phyloP scores from a whole-genome alignment of 2,888 invertebrate genomes.

The Archips crataeganus region DNA sequence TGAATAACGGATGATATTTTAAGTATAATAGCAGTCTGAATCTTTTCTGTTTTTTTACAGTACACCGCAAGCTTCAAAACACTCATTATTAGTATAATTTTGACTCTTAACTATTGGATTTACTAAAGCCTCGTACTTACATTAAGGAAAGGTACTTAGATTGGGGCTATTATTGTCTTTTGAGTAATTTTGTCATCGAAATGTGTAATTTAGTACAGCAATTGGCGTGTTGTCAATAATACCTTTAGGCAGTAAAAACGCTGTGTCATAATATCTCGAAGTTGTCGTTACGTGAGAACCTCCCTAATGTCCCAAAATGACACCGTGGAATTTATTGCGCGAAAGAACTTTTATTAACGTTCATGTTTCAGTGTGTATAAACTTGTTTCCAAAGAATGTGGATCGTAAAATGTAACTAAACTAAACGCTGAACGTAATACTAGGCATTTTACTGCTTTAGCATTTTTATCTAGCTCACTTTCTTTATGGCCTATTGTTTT shows the following conservation, averaged over 20 bases:
- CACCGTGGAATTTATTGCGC: conserved; percentile 39
- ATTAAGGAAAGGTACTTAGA: no score
- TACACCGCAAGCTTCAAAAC: background rate
- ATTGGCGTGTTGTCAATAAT: background rate
- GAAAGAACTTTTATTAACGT: conserved; percentile 37
- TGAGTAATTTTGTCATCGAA: background rate
- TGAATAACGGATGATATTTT: conserved; percentile 11
- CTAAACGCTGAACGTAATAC: conserved; percentile 32
- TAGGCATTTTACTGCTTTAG: conserved; percentile 31
- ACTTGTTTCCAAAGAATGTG: conserved; percentile 35
- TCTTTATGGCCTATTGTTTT: conserved; percentile 36
- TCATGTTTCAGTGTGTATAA: conserved; percentile 38
- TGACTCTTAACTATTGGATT: background rate
- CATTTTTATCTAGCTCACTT: conserved; percentile 33
- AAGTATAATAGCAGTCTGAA: background rate
- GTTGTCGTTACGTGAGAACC: conserved; percentile 21
- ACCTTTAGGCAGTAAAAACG: background rate
- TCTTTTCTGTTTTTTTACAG: background rate
- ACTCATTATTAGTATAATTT: background rate
- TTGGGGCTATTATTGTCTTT: background rate
- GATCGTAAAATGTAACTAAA: conserved; percentile 41
- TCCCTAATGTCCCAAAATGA: conserved; percentile 42
- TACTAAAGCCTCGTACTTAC: no score
- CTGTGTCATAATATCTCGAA: conserved; percentile 4
- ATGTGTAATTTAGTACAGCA: background rate